Conservation (phyloP, 2,113 vertebrate species). For the Ctenodactylus gundi region DNA sequence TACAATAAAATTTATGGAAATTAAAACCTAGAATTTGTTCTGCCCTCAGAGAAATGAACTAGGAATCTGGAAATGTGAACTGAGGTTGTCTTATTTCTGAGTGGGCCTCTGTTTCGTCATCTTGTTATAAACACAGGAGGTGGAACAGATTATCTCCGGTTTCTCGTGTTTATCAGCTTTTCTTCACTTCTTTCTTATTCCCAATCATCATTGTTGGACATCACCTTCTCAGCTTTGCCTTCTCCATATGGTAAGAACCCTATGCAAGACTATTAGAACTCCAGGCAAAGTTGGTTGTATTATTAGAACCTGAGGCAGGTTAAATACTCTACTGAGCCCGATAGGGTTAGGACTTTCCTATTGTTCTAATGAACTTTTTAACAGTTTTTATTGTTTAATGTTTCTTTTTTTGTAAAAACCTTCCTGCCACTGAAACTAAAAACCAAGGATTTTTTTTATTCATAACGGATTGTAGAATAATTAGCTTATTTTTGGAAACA, state of each 20-base stretch:
- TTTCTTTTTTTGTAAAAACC: slow-evolving; percentile 74
- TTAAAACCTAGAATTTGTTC: slow-evolving; percentile 31
- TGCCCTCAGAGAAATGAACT: slow-evolving; percentile 13
- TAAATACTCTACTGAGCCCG: slow-evolving; percentile 85
- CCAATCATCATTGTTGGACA: neutral
- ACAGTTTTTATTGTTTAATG: slow-evolving; percentile 66
- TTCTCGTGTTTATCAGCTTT: neutral
- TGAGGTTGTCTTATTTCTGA: neutral
- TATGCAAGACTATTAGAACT: slow-evolving; percentile 80
- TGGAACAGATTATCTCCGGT: neutral
- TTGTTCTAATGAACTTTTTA: slow-evolving; percentile 66
- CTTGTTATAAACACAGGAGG: neutral
- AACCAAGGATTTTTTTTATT: slow-evolving; percentile 87
- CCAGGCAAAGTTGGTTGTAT: slow-evolving; percentile 80
- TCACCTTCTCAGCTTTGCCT: slow-evolving; percentile 54
- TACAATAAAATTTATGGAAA: neutral
- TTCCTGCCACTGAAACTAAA: slow-evolving; percentile 74
- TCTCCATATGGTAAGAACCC: slow-evolving; percentile 70
- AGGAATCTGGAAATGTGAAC: neutral
- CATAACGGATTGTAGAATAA: slow-evolving; percentile 64
- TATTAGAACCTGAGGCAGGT: slow-evolving; percentile 83
- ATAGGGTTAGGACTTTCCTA: slow-evolving; percentile 73
- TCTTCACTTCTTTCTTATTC: slow-evolving; percentile 1
- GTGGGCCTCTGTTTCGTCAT: slow-evolving; percentile 30
- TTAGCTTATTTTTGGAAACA: slow-evolving; percentile 67